phyloP scores from a whole-genome alignment of 2,113 vertebrate species.

The Festucalex cinctus region DNA sequence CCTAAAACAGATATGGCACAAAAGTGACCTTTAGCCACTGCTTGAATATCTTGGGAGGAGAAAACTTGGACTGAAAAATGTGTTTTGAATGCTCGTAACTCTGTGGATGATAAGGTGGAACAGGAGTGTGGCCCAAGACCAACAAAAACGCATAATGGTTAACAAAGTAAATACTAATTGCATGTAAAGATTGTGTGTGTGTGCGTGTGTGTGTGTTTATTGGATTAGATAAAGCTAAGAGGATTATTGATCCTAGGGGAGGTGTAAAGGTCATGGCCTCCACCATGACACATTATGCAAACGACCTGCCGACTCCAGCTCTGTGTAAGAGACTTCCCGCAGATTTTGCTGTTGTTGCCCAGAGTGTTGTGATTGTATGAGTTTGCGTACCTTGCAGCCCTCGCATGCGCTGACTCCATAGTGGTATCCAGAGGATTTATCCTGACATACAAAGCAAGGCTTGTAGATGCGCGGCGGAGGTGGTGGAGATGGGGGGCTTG shows the following conservation, averaged over 20 bases:
- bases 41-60: too few relatives aligned
- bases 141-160: conserved; percentile 11
- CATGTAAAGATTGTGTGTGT: conserved; percentile 8
- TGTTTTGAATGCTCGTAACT: background rate
- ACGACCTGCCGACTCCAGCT: conserved; percentile 1
- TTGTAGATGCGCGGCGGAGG: conserved; percentile 64
- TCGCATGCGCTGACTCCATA: conserved; percentile 89
- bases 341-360: background rate
- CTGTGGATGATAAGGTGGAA: background rate
- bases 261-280: conserved; percentile 43
- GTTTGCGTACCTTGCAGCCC: conserved; percentile 84
- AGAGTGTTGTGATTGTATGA: background rate
- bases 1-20: conserved; percentile 62
- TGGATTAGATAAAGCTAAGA: conserved; percentile 50
- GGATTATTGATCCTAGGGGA: conserved; percentile 42
- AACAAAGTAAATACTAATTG: conserved; percentile 24
- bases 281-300: conserved; percentile 29
- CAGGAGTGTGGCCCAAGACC: background rate
- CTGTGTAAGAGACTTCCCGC: conserved; percentile 8
- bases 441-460: conserved; percentile 66
- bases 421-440: conserved; percentile 69
- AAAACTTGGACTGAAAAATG: background rate
- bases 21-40: background rate
- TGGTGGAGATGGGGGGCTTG: conserved; percentile 62
- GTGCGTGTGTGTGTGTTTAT: conserved; percentile 18